Base-by-base conservation (phyloP, 2,888 invertebrate species). In the Sarcophaga variegata region DNA sequence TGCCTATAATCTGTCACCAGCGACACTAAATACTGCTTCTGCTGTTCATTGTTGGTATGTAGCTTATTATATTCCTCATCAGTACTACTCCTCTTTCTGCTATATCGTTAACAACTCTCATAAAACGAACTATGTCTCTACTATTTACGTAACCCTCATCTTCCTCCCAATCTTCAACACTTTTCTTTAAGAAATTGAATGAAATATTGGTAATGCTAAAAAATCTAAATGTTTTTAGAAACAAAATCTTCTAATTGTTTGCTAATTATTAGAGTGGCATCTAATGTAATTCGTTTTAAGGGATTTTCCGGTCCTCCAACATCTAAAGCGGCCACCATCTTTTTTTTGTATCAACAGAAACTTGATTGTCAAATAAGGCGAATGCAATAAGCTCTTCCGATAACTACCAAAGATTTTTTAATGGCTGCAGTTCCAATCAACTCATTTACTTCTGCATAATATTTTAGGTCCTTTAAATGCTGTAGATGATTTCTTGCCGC, bases 321-420 rank as follows among this genome's bases (percentile, higher is more conserved):
- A 27, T 71, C 37, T 62, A 74, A 74, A 45, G 63, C 45, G 74
- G 54, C 63, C 74, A 74, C 74, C 74, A 74, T 63, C 62, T 47
- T 67, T 63, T 77, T 66, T 64, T 45, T 66, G 25, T 27, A 27
- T 27, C 25, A 27, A 27, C 25, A 27, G 25, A 27, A 27, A 27
- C 25, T 25, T 25, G 25, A 2, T 25, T 2, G 64, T 64, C 47
- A 79, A 79, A 79, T 20, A 70, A 79, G 59, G 75, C 67, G 45
- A 81, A 60, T 49, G 67, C 69, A 20, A 81, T 22, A 47, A 75
- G 64, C 27, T 75, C 81, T 59, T 81, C 69, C 25, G 81, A 69
- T 75, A 75, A 81, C 45, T 81, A 75, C 54, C 70, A 82, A 63
- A 69, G 25, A 67, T 20, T 47, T 75, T 74, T 70, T 74, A 62